Base-by-base conservation (phyloP, 2,888 invertebrate species). In the Disparrhopalites patrizii region DNA sequence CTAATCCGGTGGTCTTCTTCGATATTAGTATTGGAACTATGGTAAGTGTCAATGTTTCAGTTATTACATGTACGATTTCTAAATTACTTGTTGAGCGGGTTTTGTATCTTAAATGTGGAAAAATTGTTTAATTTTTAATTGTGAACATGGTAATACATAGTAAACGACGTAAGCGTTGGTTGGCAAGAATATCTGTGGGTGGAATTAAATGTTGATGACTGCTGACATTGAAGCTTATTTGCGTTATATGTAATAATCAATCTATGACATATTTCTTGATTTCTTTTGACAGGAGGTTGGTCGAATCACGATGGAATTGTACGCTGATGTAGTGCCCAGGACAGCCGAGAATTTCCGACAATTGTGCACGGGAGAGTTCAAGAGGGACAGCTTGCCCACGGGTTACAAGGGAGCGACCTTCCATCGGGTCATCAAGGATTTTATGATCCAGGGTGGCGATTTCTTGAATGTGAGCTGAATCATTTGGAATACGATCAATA, bases 401-500 rank as follows among this genome's bases (percentile, higher is more conserved):
- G 98, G 98, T 0, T 99, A 90, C 79, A 99, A 99, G 81, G 94
- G 93, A 57, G 91, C 93, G 1, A 89, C 90, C 77, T 99, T 99
- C 79, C 99, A 99, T 79, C 84, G 98, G 79, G 96, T 99, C 31
- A 99, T 99, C 75, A 99, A 99, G 81, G 99, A 99, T 81, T 99
- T 99, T 78, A 99, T 99, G 99, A 96, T 99, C 74, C 99, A 99
- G 83, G 98, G 98, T 47, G 99, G 99, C 33, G 99, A 99, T 81
- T 99, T 99, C 83, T 93, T 99, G 0, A 98, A 97, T 83, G 94
- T 93, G 84, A 84, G 87, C 82, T 65, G 51, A 50, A 36, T 36
- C 7, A 36, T 36, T 36, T 36, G n/a, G n/a, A 36, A 36, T 15
- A 36, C 7, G 36, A 36, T 36, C 36, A 36, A 36, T 10, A 10